A percentile compares a stretch with the other conserved stretches of the same genome.
Evolutionary conservation across 2,113 vertebrate genomes (phyloP).

Genomic region (Peromyscus polionotus): DNA sequence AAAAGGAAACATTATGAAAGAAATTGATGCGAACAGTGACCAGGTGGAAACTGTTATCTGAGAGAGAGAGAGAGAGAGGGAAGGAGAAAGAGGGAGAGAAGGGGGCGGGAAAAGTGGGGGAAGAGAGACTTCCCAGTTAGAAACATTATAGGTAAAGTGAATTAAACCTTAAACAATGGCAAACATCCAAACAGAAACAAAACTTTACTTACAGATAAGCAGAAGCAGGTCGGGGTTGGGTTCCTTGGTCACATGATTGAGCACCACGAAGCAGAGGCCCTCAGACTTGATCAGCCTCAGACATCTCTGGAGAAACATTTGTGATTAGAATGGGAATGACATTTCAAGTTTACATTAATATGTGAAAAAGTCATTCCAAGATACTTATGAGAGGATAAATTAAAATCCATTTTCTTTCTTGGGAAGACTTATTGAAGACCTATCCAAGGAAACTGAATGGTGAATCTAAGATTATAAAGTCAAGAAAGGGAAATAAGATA

Average conservation of each 20-base stretch:
- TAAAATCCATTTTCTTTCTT: not conserved
- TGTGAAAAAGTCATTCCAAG: conserved; percentile 6
- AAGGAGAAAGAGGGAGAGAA: not conserved
- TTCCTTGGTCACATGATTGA: not conserved
- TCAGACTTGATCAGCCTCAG: not conserved
- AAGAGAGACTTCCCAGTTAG: not conserved
- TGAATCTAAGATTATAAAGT: conserved; percentile 32
- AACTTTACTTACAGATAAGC: not conserved
- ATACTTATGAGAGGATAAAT: not conserved
- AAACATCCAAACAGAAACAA: not conserved
- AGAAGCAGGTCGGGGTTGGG: not conserved
- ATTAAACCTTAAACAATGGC: not conserved
- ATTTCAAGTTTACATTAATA: conserved; percentile 40
- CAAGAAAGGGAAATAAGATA: not conserved
- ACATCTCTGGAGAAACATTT: conserved; percentile 31
- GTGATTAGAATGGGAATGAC: conserved; percentile 41
- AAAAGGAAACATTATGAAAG: conserved; percentile 21
- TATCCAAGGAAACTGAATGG: not conserved
- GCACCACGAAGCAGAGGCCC: not conserved
- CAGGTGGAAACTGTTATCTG: not conserved
- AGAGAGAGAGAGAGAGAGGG: not conserved
- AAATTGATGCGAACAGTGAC: not conserved
- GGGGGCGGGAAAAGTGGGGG: no score
- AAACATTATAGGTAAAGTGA: not conserved
- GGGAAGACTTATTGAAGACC: conserved; percentile 26